Conservation (phyloP, 35 echinoderm and acorn worm species). For the Heliocidaris tuberculata region DNA sequence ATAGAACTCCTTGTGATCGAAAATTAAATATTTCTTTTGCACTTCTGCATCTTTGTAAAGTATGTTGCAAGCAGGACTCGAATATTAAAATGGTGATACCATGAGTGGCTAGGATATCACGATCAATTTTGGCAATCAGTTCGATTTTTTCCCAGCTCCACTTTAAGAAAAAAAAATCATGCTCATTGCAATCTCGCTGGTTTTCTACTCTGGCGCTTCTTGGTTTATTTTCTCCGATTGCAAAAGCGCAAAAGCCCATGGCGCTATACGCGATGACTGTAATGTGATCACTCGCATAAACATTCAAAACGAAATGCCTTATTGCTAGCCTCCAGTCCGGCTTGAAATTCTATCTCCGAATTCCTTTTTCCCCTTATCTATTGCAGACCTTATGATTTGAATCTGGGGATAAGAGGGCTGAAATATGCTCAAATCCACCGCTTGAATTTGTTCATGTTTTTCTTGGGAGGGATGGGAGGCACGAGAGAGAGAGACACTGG, state of each 20-base stretch:
- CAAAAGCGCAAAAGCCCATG: slow-evolving; percentile 2
- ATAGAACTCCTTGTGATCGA: too few species aligned
- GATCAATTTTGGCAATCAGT: neutral
- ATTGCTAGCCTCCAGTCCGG: neutral
- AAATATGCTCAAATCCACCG: neutral
- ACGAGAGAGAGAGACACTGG: neutral
- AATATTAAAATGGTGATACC: neutral
- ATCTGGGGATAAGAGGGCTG: neutral
- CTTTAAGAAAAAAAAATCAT: neutral
- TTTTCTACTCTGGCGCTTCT: neutral
- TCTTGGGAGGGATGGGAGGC: neutral
- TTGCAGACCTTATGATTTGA: neutral
- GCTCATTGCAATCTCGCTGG: neutral
- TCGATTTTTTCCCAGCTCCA: neutral
- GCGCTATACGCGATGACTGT: neutral
- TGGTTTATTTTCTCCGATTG: neutral
- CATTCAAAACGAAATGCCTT: neutral
- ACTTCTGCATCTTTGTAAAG: too few species aligned
- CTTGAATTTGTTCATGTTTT: neutral
- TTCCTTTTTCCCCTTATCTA: neutral
- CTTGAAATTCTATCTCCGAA: neutral
- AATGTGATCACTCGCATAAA: slow-evolving; percentile 1
- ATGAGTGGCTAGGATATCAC: neutral
- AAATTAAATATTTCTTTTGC: too few species aligned
- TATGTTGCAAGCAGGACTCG: neutral